These are phyloP conservation scores for Himalopsyche kuldschensis DNA, from an alignment of 2,888 invertebrate genomes.

Conservation along the genomic window DNA sequence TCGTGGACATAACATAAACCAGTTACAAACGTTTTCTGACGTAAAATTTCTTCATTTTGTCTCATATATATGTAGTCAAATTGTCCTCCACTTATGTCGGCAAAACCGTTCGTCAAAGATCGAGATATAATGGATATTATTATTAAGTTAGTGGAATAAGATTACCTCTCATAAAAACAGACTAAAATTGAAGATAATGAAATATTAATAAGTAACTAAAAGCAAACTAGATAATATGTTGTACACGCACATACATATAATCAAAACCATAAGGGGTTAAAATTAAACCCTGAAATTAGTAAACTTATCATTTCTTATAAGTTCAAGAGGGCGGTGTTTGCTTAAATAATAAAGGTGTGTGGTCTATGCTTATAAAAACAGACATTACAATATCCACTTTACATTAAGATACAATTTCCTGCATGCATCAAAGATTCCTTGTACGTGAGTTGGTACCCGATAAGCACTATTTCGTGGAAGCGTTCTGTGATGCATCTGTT, in stretches of 20 bases:
- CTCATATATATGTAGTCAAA: too few relatives aligned
- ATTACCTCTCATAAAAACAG: too few relatives aligned
- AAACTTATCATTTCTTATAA: not conserved
- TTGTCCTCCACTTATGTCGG: too few relatives aligned
- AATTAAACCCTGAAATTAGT: not conserved
- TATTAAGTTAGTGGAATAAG: too few relatives aligned
- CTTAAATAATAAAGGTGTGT: slow-evolving; percentile 18
- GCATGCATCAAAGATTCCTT: slow-evolving; percentile 16
- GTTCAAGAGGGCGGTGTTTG: slow-evolving; percentile 24
- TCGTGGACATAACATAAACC: too few relatives aligned
- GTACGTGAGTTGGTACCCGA: slow-evolving; percentile 15
- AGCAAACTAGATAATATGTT: too few relatives aligned
- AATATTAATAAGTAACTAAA: too few relatives aligned
- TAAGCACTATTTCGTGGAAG: slow-evolving; percentile 12
- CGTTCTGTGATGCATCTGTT: not conserved
- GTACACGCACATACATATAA: not conserved
- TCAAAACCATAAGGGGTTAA: not conserved
- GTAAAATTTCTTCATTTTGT: too few relatives aligned
- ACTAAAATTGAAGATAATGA: too few relatives aligned
- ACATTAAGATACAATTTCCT: slow-evolving; percentile 23
- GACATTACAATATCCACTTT: slow-evolving; percentile 16
- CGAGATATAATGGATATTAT: too few relatives aligned
- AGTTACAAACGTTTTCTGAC: too few relatives aligned
- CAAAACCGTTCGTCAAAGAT: too few relatives aligned
- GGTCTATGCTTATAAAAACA: slow-evolving; percentile 16